Evolutionary conservation across 2,888 invertebrate genomes (phyloP), one percentile per base, ranked within the genome.

Genomic region (Ellobium chinense): DNA sequence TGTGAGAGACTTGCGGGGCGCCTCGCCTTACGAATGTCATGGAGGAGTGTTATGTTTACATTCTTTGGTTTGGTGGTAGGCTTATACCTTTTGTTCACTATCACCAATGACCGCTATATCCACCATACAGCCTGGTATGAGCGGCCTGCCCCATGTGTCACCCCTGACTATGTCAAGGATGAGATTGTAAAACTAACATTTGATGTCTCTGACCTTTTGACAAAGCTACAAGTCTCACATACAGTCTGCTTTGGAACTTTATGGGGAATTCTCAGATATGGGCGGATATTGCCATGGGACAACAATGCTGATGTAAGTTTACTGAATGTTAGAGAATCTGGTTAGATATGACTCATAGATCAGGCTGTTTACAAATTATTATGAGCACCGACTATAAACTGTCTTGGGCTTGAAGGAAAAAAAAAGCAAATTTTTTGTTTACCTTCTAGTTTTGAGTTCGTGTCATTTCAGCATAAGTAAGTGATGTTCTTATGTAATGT

Each of bases 241-340:
- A 94, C 94, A 86, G 91, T 95, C 24, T 95, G 95, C 87, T 94
- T 94, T 84, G 94, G 94, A 37, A 93, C 94, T 14, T 92, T 95
- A 2, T 95, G 95, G 95, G 94, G 94, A 72, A 94, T 94, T 84
- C 92, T 95, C 60, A 92, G 94, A 81, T 90, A 93, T 60, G 93
- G 94, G 7, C 91, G 93, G 27, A 93, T 94, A n/a, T 90, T 94
- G 12, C 94, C 94, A 0, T 95, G 95, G 95, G 94, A 94, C 81
- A 91, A 93, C 63, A 93, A 94, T 86, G 91, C 94, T 12, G 94
- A 94, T 82, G 87, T 95, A 18, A 95, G 95, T 87, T 87, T 3
- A 34, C 3, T 39, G 5, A 70, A 4, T 21, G 3, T 56, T 21
- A 7, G n/a, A n/a, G n/a, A n/a, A n/a, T n/a, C n/a, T n/a, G n/a